Evolutionary conservation across 2,797 vertebrate species (phyloP).

Genomic region (Melanotaenia boesemani): DNA sequence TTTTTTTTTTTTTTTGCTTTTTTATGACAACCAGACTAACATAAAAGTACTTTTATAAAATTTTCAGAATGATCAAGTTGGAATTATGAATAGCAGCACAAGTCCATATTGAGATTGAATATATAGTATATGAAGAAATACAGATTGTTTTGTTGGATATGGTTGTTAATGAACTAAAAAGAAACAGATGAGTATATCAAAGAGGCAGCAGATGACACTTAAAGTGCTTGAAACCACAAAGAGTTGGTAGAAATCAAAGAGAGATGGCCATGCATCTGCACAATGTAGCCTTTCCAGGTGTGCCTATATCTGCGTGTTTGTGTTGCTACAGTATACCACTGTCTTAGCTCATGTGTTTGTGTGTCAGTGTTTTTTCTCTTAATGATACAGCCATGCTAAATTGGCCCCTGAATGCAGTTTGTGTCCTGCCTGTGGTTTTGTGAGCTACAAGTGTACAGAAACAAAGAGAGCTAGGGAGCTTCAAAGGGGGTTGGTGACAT

Average conservation of each 20-base stretch:
- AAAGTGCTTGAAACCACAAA: constrained; percentile 57
- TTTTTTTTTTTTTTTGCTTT: not conserved
- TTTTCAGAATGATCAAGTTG: constrained; percentile 1
- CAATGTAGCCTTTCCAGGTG: constrained; percentile 47
- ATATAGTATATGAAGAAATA: constrained; percentile 2
- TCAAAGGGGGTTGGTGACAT: constrained; percentile 92
- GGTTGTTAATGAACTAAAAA: constrained; percentile 54
- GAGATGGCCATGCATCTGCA: constrained; percentile 39
- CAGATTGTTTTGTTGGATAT: constrained; percentile 30
- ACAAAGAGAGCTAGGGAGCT: constrained; percentile 89
- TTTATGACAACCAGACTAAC: not conserved
- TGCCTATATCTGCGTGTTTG: constrained; percentile 40
- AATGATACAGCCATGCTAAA: constrained; percentile 82
- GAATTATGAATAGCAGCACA: constrained; percentile 6
- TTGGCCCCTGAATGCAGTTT: constrained; percentile 84
- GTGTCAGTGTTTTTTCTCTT: constrained; percentile 64
- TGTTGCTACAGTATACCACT: constrained; percentile 30
- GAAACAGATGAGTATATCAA: constrained; percentile 42
- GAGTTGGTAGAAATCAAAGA: constrained; percentile 56
- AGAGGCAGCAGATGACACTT: constrained; percentile 58
- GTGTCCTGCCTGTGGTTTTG: constrained; percentile 74
- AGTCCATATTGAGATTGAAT: constrained; percentile 1
- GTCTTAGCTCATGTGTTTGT: constrained; percentile 50
- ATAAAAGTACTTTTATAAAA: not conserved
- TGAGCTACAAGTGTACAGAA: constrained; percentile 82